Evolutionary conservation across 2,113 vertebrate species (phyloP).

Genomic region (Sphyrna mokarran): DNA sequence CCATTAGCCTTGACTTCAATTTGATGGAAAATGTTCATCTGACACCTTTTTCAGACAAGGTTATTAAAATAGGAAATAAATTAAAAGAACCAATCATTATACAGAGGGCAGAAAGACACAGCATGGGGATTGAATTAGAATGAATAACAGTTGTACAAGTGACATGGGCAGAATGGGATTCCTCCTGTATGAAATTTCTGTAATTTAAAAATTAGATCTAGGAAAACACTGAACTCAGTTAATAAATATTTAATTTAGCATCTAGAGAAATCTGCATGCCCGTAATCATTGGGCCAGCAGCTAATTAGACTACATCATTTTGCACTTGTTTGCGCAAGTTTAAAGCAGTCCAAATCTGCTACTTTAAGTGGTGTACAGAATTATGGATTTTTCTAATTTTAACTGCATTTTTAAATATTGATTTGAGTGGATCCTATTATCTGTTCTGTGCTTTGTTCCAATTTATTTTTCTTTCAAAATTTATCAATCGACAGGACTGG

Average conservation of each 20-base stretch:
- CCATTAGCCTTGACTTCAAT: neutral
- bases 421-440: neutral
- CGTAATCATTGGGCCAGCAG: neutral
- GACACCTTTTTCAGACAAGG: neutral
- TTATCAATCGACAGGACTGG: constrained; percentile 46
- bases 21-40: neutral
- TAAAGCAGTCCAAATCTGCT: neutral
- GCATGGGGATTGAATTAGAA: neutral
- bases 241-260: neutral
- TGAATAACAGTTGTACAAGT: neutral
- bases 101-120: neutral
- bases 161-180: neutral
- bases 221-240: neutral
- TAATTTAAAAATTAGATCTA: neutral
- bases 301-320: neutral
- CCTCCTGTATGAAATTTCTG: neutral
- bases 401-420: neutral
- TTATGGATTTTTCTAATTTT: neutral
- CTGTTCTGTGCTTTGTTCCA: neutral
- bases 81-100: neutral
- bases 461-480: neutral
- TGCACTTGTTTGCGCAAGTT: neutral
- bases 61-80: neutral
- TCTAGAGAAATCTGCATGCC: neutral
- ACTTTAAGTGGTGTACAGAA: neutral